phyloP scores from a whole-genome alignment of 1,140 invertebrate species.

The Myzus persicae region DNA sequence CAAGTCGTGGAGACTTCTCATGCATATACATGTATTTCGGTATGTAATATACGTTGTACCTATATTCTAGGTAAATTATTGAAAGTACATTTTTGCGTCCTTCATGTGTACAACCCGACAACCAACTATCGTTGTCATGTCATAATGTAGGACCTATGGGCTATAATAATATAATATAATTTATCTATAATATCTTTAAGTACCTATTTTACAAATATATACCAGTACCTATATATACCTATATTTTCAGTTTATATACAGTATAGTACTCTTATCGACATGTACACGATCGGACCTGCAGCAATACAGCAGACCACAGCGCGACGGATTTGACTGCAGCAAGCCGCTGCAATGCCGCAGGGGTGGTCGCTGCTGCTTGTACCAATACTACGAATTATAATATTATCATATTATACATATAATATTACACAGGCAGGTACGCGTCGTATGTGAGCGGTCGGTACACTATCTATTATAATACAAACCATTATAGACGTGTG shows the following conservation, averaged over 20 bases:
- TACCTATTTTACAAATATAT: no score
- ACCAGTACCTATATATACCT: no score
- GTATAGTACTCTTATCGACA: no score
- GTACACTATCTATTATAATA: neutral
- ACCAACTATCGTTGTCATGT: neutral
- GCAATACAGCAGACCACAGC: neutral
- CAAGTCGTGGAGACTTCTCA: no score
- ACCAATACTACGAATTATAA: conserved; percentile 4
- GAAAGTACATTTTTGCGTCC: neutral
- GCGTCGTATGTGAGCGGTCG: no score
- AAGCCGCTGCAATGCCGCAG: neutral
- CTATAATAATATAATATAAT: no score
- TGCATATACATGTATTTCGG: no score
- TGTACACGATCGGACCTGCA: neutral
- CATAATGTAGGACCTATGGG: neutral
- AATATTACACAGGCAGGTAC: neutral
- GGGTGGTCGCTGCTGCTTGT: neutral
- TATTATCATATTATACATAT: neutral
- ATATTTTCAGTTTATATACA: no score
- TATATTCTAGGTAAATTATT: neutral
- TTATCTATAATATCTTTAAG: no score
- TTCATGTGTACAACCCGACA: neutral
- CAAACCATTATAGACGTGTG: no score
- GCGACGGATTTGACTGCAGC: neutral
- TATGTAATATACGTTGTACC: neutral